Percentiles rank a stretch among this genome's conserved stretches.
Conservation (phyloP, 2,797 vertebrate species). For the Danio albolineatus region DNA sequence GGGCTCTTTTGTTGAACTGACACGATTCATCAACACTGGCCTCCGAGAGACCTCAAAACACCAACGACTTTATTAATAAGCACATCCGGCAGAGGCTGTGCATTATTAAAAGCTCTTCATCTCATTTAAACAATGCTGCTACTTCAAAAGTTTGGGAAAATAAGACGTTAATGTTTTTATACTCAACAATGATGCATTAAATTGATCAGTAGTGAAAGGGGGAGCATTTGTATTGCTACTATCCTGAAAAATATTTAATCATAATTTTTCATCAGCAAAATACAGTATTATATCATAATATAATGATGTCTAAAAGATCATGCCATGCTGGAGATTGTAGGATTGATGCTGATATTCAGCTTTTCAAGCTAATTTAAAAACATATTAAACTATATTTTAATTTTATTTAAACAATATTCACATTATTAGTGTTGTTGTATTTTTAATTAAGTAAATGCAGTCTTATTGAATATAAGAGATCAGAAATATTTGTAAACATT, state of each 20-base stretch:
- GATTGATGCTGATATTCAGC: background rate
- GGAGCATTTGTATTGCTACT: too few species aligned
- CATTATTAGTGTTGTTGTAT: too few species aligned
- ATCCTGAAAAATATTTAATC: too few species aligned
- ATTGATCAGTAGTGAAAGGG: too few species aligned
- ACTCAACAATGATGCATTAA: too few species aligned
- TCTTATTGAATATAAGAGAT: background rate
- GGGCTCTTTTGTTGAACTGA: conserved; percentile 20
- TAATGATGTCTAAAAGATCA: background rate
- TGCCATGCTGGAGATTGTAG: background rate
- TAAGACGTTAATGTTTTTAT: too few species aligned
- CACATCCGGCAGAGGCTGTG: conserved; percentile 3
- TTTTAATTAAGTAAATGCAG: background rate
- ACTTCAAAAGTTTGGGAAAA: too few species aligned
- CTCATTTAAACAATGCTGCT: background rate
- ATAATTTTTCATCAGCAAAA: background rate
- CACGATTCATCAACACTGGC: conserved; percentile 16
- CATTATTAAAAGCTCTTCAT: conserved; percentile 35
- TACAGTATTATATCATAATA: background rate
- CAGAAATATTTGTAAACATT: background rate
- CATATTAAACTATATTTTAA: too few species aligned
- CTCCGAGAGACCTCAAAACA: background rate
- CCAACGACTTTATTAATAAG: conserved; percentile 28
- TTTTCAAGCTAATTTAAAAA: background rate
- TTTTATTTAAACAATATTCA: background rate